phyloP scores from a whole-genome alignment of 2,797 vertebrate species.

The Pangasius mekongensis region DNA sequence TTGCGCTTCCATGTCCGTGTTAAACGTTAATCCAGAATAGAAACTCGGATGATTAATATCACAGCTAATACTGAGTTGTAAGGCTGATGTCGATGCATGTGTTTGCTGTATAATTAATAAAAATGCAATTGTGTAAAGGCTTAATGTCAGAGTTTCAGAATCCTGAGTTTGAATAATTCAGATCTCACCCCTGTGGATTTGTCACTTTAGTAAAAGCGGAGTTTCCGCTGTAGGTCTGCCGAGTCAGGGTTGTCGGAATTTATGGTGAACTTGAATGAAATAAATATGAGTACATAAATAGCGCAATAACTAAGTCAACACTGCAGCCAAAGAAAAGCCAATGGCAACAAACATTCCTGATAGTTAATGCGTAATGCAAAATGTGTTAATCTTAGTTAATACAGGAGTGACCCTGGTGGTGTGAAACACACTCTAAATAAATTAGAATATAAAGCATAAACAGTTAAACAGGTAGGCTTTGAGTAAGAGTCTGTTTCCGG shows the following conservation, averaged over 20 bases:
- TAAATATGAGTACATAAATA: neutral
- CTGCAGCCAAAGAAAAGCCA: neutral
- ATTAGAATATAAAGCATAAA: neutral
- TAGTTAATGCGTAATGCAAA: neutral
- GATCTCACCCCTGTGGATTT: neutral
- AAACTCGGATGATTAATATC: neutral
- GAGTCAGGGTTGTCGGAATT: neutral
- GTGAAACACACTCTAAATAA: neutral
- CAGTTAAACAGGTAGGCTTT: neutral
- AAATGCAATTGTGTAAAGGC: neutral
- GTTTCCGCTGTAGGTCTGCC: neutral
- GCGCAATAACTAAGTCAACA: neutral
- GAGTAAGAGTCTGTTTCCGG: neutral
- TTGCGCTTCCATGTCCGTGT: neutral
- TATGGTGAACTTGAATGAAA: neutral
- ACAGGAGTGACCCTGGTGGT: neutral
- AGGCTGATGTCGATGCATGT: neutral
- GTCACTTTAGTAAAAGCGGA: neutral
- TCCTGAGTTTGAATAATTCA: neutral
- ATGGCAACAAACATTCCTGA: no score
- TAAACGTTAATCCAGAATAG: neutral
- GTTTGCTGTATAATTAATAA: neutral
- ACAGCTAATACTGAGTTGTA: neutral
- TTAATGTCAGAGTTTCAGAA: neutral
- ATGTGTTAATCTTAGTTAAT: neutral